Evolutionary conservation across 1,140 invertebrate genomes (phyloP).

Genomic region (Thrips palmi): DNA sequence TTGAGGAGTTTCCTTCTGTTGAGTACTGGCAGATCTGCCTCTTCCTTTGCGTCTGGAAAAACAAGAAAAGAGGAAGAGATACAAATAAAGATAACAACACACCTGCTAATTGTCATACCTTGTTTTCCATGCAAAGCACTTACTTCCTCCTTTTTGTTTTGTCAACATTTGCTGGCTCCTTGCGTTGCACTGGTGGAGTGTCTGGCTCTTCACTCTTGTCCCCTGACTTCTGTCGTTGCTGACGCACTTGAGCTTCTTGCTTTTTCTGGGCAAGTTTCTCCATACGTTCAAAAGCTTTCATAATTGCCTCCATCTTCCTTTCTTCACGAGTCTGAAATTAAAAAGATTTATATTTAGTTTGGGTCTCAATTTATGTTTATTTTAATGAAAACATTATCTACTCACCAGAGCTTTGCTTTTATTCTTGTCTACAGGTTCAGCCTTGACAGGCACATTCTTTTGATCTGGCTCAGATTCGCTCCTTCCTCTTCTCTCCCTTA

Average conservation of each 20-base stretch:
- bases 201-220: constrained; percentile 12
- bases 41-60: constrained; percentile 9
- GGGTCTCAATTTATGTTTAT: no score
- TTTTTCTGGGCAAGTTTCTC: constrained; percentile 62
- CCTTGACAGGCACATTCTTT: constrained; percentile 6
- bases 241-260: constrained; percentile 40
- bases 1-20: neutral
- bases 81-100: no score
- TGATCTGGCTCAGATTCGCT: neutral
- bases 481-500: neutral
- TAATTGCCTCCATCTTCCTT: constrained; percentile 87
- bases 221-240: constrained; percentile 37
- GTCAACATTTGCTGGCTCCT: constrained; percentile 20
- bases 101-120: no score
- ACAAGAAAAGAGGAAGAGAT: no score
- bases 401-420: constrained; percentile 4
- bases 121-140: neutral
- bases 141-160: constrained; percentile 13
- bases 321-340: constrained; percentile 64
- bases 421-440: neutral
- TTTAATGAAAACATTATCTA: constrained; percentile 4
- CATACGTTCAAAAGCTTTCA: constrained; percentile 78
- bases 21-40: constrained; percentile 9
- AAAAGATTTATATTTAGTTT: constrained; percentile 11
- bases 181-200: constrained; percentile 11